Base-by-base conservation (phyloP, 2,888 invertebrate species). In the Ceriagrion tenellum region DNA sequence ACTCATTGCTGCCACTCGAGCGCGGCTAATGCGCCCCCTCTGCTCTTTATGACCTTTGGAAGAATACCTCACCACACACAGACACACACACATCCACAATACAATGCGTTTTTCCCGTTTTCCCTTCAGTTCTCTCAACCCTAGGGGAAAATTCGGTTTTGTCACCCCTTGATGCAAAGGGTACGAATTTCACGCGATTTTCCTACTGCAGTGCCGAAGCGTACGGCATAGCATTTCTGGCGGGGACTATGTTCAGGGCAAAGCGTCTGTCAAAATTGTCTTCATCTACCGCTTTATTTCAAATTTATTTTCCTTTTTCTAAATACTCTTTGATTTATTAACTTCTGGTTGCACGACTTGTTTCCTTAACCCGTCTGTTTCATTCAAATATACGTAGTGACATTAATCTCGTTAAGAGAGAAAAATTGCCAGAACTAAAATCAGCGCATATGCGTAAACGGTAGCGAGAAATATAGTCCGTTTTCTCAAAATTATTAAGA, bases 1-100 rank as follows among this genome's bases (percentile, higher is more conserved):
- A 26, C 81, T 81, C 81, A 35, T 81, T 81, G 81, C 81, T 30
- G 81, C 81, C 81, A 35, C 81, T 81, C 81, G 13, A 81, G 81
- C 81, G 26, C 81, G 35, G 30, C 81, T 81, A 81, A 81, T 81
- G 81, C 16, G 35, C 81, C 26, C 81, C 35, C 81, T 35, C 81
- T 35, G 81, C 30, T 35, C 81, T 81, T 81, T 81, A 81, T 81
- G 30, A 35, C 81, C 81, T 13, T 35, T 81, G 81, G 81, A 81
- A 81, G 35, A 81, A 81, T 81, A n/a, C 81, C 81, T 35, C 81
- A n/a, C n/a, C n/a, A n/a, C n/a, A n/a, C n/a, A n/a, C n/a, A n/a
- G n/a, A n/a, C n/a, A n/a, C n/a, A n/a, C n/a, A 35, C 59, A 59
- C 59, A 16, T 8, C 2, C 47, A 47, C 69, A 69, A 69, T 69